Evolutionary conservation across 2,113 vertebrate species (phyloP).

Genomic region (Castor canadensis): DNA sequence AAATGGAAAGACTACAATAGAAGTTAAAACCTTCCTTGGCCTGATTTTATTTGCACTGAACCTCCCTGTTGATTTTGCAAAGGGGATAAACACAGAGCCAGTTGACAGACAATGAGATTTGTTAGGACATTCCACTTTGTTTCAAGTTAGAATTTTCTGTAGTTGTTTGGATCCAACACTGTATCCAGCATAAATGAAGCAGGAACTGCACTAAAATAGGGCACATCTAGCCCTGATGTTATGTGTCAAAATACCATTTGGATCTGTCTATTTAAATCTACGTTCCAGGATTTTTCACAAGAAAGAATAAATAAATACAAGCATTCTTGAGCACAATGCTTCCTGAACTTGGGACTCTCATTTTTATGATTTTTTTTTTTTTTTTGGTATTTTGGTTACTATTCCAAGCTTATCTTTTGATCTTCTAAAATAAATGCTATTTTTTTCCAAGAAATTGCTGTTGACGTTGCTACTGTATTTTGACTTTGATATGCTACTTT

Average conservation of each 20-base stretch:
- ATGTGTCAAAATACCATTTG: conserved; percentile 74
- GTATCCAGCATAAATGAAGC: conserved; percentile 53
- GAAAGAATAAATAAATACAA: conserved; percentile 66
- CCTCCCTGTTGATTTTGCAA: conserved; percentile 37
- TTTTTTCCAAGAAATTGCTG: conserved; percentile 37
- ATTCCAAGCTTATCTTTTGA: conserved; percentile 68
- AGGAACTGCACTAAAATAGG: conserved; percentile 55
- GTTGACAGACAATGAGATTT: conserved; percentile 48
- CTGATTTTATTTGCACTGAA: background rate
- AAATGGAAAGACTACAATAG: too few relatives aligned
- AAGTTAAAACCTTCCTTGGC: background rate
- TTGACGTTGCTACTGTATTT: conserved; percentile 49
- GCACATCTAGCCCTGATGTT: conserved; percentile 63
- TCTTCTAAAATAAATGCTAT: conserved; percentile 61
- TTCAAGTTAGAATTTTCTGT: conserved; percentile 60
- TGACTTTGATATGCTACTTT: conserved; percentile 65
- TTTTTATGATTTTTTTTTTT: conserved; percentile 15
- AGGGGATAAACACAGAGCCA: conserved; percentile 5
- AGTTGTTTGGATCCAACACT: conserved; percentile 27
- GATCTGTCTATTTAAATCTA: conserved; percentile 67
- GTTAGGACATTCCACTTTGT: conserved; percentile 45
- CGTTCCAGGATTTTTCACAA: conserved; percentile 62
- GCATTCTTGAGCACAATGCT: conserved; percentile 32
- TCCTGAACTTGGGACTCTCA: conserved; percentile 32
- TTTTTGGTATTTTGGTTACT: conserved; percentile 53